Evolutionary conservation across 2,797 vertebrate genomes (phyloP), one percentile per base, ranked within the genome.

Genomic region (Epinephelus coioides): DNA sequence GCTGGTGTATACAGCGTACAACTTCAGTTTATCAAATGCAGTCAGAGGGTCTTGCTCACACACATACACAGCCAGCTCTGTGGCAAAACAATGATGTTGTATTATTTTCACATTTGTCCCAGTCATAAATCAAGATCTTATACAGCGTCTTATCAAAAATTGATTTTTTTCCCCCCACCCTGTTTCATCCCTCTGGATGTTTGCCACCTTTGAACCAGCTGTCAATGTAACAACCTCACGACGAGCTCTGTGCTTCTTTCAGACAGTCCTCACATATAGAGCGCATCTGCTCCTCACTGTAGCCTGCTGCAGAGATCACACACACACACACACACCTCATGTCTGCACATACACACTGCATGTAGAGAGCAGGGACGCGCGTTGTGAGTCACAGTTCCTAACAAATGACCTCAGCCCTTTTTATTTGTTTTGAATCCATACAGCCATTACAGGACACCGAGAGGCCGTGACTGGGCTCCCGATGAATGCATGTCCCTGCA

Each of bases 391-490:
- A 19, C 59, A 10, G 65, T 61, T 51, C 4, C 12, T 27, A 85
- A 90, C 79, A 79, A 88, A 90, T 23, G 62, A 78, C 69, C 77
- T 65, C 60, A 10, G 76, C 63, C 65, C 38, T 62, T 79, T 90
- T 83, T 90, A 79, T 89, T 92, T 84, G 73, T 86, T 86, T 80
- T 60, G 63, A 82, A 90, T 87, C 81, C 88, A 71, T 76, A 72
- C 60, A 43, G 74, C 77, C 81, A 82, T 87, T 88, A 82, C 53
- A 6, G 74, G 70, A 74, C 76, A 44, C n/a, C 6, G 76, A 59
- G 78, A 76, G 79, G 79, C 86, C 34, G 4, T 19, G 85, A 64
- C 83, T 57, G 68, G 59, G 55, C 65, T 73, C 62, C 5, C 63
- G 23, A 84, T 81, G 60, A 84, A 89, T 73, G 57, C 78, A 34